Evolutionary conservation across 30 jellyfish, hydroid and myxozoan genomes (phyloP).

Genomic region (Turritopsis dohrnii): DNA sequence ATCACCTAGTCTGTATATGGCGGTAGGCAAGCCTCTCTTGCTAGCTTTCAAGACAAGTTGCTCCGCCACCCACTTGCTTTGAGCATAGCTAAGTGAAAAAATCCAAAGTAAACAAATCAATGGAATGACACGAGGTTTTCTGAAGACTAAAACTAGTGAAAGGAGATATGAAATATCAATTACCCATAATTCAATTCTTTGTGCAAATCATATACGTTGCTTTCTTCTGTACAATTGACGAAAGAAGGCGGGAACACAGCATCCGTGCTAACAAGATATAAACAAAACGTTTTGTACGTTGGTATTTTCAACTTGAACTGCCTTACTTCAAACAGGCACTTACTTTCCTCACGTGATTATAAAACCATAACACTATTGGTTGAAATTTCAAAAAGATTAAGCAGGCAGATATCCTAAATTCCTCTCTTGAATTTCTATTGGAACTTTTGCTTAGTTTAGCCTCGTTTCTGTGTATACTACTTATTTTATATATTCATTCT

Average conservation of each 20-base stretch:
- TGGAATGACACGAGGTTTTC: no score
- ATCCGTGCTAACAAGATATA: constrained; percentile 59
- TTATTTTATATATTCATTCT: no score
- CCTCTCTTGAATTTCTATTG: no score
- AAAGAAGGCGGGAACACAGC: constrained; percentile 75
- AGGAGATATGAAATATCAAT: background rate
- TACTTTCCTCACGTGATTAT: no score
- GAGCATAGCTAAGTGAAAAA: constrained; percentile 49
- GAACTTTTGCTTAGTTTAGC: no score
- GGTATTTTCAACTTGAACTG: background rate
- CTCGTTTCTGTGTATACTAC: no score
- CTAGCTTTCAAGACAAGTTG: constrained; percentile 69
- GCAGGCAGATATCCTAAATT: no score
- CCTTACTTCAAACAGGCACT: no score
- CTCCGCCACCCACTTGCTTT: constrained; percentile 92
- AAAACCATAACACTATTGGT: no score
- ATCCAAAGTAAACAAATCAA: no score
- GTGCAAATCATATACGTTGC: constrained; percentile 40
- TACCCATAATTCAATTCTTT: constrained; percentile 70
- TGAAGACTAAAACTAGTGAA: no score
- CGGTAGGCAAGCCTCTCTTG: constrained; percentile 75
- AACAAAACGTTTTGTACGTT: background rate
- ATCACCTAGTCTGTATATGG: constrained; percentile 87
- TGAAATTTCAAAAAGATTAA: no score
- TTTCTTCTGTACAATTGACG: constrained; percentile 68